Evolutionary conservation across 2,113 vertebrate species (phyloP).

Genomic region (Oncorhynchus masou): DNA sequence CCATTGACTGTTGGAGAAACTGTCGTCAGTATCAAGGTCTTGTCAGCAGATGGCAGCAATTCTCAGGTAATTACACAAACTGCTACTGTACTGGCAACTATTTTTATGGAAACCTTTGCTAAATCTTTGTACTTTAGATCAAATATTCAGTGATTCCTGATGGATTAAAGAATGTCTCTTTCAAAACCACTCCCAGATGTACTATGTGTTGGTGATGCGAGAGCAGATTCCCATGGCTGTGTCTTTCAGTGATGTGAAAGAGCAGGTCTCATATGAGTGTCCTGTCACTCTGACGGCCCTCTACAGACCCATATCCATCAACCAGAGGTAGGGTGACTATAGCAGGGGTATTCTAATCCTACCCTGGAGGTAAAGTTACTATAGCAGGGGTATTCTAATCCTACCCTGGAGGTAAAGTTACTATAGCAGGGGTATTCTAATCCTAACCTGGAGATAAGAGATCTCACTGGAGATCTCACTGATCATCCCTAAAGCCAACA

Average conservation of each 20-base stretch:
- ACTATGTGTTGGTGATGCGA: constrained; percentile 58
- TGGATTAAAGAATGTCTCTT: background rate
- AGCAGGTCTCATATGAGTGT: constrained; percentile 67
- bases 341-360: no score
- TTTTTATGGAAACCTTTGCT: no score
- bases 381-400: no score
- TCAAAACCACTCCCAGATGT: constrained; percentile 42
- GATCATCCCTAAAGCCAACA: no score
- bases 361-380: no score
- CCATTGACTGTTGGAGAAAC: constrained; percentile 59
- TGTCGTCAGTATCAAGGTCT: constrained; percentile 53
- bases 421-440: no score
- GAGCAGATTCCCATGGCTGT: constrained; percentile 62
- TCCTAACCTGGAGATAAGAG: no score
- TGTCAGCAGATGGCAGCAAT: constrained; percentile 70
- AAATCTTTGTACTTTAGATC: no score
- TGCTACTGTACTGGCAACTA: no score
- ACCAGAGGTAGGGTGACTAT: constrained; percentile 53
- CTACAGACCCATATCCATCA: constrained; percentile 67
- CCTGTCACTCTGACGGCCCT: constrained; percentile 65
- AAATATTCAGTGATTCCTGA: no score
- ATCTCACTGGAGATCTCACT: no score
- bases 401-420: no score
- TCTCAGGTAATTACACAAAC: constrained; percentile 52
- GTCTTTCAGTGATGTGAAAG: constrained; percentile 58